Percentiles rank a stretch among this genome's conserved stretches.
Evolutionary conservation across 2,113 vertebrate genomes (phyloP).

Genomic region (Oxyura jamaicensis): DNA sequence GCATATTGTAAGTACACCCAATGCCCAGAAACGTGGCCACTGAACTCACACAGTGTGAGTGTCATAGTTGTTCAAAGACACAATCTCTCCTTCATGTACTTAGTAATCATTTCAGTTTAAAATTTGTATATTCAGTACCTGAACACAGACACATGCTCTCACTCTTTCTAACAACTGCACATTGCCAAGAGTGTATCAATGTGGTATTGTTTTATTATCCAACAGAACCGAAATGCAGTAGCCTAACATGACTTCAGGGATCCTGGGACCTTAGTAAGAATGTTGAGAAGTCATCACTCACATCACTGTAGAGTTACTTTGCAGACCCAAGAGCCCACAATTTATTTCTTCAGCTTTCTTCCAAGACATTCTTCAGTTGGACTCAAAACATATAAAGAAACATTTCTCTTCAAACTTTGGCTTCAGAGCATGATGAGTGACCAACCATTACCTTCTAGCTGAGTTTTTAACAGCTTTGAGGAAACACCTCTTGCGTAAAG

Average conservation of each 20-base stretch:
- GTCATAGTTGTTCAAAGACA: neutral
- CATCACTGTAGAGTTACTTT: neutral
- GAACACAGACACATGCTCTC: neutral
- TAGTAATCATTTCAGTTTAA: neutral
- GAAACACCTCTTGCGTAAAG: neutral
- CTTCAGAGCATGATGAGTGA: neutral
- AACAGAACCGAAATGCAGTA: conserved; percentile 28
- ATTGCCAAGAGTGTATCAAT: neutral
- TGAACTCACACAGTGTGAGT: neutral
- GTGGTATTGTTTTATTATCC: neutral
- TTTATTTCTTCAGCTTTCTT: conserved; percentile 19
- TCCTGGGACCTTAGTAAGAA: conserved; percentile 11
- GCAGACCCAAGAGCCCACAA: neutral
- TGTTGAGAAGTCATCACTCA: neutral
- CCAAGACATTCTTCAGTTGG: neutral
- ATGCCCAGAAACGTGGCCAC: neutral
- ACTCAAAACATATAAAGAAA: neutral
- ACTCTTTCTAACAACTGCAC: neutral
- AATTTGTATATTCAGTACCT: neutral
- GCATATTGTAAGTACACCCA: neutral
- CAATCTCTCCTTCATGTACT: neutral
- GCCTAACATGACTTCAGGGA: neutral
- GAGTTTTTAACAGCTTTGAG: neutral
- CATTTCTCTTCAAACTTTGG: neutral
- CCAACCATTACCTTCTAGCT: neutral